These are phyloP conservation scores for Leptatherina wallacei DNA, from an alignment of 2,797 vertebrate species.

Conservation along the genomic window DNA sequence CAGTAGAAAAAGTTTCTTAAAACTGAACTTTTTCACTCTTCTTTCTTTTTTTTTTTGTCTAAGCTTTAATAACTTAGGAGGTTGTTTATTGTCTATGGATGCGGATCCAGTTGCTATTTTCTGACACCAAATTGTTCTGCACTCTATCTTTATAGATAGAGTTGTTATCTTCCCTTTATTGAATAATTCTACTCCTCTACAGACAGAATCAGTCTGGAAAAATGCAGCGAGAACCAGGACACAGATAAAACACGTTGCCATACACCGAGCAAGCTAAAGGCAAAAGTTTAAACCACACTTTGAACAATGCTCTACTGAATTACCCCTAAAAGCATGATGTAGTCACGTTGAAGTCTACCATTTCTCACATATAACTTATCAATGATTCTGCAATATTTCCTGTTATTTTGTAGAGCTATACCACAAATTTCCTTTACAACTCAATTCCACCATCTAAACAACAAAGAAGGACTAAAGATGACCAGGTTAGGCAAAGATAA, in stretches of 20 bases:
- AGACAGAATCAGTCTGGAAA: conserved; percentile 15
- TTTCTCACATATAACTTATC: not conserved
- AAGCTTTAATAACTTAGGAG: conserved; percentile 1
- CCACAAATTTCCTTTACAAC: too few relatives aligned
- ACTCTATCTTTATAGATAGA: not conserved
- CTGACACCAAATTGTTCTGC: conserved; percentile 7
- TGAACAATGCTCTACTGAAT: conserved; percentile 10
- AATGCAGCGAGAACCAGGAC: not conserved
- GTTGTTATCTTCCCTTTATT: conserved; percentile 20
- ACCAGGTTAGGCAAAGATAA: not conserved
- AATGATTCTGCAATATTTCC: not conserved
- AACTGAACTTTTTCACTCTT: not conserved
- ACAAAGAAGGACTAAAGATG: not conserved
- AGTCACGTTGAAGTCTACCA: not conserved
- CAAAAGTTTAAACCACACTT: conserved; percentile 6
- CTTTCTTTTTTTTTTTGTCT: not conserved
- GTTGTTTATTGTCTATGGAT: conserved; percentile 27
- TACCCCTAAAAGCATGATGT: not conserved
- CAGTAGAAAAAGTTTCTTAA: not conserved
- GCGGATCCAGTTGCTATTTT: conserved; percentile 19
- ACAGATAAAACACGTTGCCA: not conserved
- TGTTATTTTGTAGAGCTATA: not conserved
- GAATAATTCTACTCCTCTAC: conserved; percentile 8
- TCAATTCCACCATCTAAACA: not conserved
- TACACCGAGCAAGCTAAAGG: conserved; percentile 4